These are phyloP conservation scores for Amorpha juglandis DNA, from an alignment of 2,888 invertebrate species.

Conservation along the genomic window DNA sequence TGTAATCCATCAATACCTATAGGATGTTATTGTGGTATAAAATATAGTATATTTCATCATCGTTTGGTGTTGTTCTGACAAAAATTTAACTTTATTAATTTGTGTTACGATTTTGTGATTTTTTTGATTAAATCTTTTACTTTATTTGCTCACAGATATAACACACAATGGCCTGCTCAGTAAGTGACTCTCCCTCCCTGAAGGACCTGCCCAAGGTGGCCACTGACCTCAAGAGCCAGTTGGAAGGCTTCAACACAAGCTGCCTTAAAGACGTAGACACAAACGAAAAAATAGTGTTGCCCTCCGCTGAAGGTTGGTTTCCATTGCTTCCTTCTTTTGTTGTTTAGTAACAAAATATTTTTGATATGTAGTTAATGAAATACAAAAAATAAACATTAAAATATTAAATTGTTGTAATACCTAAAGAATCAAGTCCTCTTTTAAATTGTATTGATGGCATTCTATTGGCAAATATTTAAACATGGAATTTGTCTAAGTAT, in stretches of 20 bases:
- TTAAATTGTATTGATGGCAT: too few relatives aligned
- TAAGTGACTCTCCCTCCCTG: constrained; percentile 87
- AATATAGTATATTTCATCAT: not conserved
- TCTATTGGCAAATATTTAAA: too few relatives aligned
- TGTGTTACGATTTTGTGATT: not conserved
- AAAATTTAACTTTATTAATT: not conserved
- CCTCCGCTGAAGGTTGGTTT: constrained; percentile 92
- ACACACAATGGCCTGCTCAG: constrained; percentile 84
- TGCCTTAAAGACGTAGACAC: constrained; percentile 95
- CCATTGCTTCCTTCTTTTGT: not conserved
- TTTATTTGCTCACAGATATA: constrained; percentile 24
- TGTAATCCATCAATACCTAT: not conserved
- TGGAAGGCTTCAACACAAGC: constrained; percentile 95
- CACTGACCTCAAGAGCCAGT: constrained; percentile 93
- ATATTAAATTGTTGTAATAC: too few relatives aligned
- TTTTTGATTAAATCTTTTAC: not conserved
- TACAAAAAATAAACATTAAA: too few relatives aligned
- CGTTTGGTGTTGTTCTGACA: not conserved
- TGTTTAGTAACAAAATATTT: constrained; percentile 13
- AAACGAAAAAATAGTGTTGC: constrained; percentile 95
- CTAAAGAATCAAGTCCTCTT: too few relatives aligned
- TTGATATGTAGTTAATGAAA: too few relatives aligned
- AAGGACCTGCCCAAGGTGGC: constrained; percentile 97
- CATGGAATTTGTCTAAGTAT: too few relatives aligned
- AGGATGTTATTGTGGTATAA: not conserved